phyloP scores from a whole-genome alignment of 2,888 invertebrate species.

The Zaprionus obscuricornis region DNA sequence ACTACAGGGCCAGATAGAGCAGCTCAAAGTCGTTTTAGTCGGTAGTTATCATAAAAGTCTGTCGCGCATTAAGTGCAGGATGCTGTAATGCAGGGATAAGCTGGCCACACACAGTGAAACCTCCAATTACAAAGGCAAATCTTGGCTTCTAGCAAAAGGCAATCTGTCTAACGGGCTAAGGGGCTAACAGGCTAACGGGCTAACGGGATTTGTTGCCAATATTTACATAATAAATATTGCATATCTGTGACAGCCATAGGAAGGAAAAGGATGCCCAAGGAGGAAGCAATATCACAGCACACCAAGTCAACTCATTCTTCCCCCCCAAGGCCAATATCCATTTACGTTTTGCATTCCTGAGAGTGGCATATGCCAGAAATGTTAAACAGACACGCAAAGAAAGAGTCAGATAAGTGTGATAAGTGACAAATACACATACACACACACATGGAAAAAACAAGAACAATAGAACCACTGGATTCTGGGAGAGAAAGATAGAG shows the following conservation, averaged over 20 bases:
- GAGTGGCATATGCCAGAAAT: constrained; percentile 51
- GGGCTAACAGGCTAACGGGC: constrained; percentile 26
- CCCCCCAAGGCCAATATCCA: constrained; percentile 33
- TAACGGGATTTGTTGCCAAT: constrained; percentile 64
- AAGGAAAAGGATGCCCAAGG: constrained; percentile 4
- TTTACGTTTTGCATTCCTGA: constrained; percentile 56
- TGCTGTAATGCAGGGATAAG: constrained; percentile 51
- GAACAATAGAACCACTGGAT: constrained; percentile 9
- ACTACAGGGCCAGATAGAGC: no score
- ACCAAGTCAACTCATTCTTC: constrained; percentile 6
- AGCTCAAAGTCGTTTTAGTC: not conserved
- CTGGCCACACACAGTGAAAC: constrained; percentile 8
- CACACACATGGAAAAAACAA: constrained; percentile 1
- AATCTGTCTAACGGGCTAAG: constrained; percentile 34
- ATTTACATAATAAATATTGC: constrained; percentile 74
- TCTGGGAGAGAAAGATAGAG: no score
- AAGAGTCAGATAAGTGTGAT: constrained; percentile 43
- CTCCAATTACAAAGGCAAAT: constrained; percentile 50
- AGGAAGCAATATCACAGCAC: constrained; percentile 29
- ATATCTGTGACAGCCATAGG: constrained; percentile 48
- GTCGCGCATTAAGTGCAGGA: constrained; percentile 54
- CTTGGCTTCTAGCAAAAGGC: constrained; percentile 32
- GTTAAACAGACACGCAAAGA: constrained; percentile 27
- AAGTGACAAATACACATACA: constrained; percentile 33
- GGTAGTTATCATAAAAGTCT: constrained; percentile 55